A percentile compares a stretch with the other conserved stretches of the same genome.
phyloP scores from a whole-genome alignment of 2,888 invertebrate species.

The Platycheirus rosarum region DNA sequence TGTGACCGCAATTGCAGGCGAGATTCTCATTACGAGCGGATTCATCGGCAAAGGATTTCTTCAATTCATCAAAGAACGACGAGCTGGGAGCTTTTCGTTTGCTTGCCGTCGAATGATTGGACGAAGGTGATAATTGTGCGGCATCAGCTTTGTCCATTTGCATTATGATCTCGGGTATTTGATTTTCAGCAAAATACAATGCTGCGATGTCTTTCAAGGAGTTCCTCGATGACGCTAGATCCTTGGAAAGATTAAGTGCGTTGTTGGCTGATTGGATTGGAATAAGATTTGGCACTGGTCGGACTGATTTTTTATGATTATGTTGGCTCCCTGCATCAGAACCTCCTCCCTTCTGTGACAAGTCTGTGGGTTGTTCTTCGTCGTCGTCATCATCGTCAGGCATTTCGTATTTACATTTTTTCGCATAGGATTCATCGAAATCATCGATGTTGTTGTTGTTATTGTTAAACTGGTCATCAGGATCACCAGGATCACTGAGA shows the following conservation, averaged over 20 bases:
- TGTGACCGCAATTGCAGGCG: conserved; percentile 88
- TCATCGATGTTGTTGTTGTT: conserved; percentile 81
- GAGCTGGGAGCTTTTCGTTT: conserved; percentile 84
- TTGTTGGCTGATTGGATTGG: conserved; percentile 84
- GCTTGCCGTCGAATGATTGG: conserved; percentile 76
- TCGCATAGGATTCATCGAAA: conserved; percentile 79
- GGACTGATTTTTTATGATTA: conserved; percentile 82
- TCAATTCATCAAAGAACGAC: conserved; percentile 92
- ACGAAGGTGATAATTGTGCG: conserved; percentile 77
- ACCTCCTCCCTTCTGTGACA: conserved; percentile 82
- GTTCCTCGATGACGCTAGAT: conserved; percentile 79
- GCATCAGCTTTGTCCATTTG: conserved; percentile 78
- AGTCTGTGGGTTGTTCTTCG: conserved; percentile 81
- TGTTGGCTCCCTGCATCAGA: conserved; percentile 77
- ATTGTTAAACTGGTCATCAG: conserved; percentile 79
- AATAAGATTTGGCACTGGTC: conserved; percentile 90
- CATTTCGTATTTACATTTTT: conserved; percentile 78
- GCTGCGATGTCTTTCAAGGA: conserved; percentile 85
- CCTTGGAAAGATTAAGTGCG: conserved; percentile 81
- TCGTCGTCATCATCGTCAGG: conserved; percentile 74
- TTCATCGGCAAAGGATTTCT: conserved; percentile 88
- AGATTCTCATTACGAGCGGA: conserved; percentile 87
- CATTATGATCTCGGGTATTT: conserved; percentile 76
- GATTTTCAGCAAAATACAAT: conserved; percentile 80
- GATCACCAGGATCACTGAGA: conserved; percentile 80